phyloP scores from a whole-genome alignment of 1,140 invertebrate species.

The Hyles vespertilio region DNA sequence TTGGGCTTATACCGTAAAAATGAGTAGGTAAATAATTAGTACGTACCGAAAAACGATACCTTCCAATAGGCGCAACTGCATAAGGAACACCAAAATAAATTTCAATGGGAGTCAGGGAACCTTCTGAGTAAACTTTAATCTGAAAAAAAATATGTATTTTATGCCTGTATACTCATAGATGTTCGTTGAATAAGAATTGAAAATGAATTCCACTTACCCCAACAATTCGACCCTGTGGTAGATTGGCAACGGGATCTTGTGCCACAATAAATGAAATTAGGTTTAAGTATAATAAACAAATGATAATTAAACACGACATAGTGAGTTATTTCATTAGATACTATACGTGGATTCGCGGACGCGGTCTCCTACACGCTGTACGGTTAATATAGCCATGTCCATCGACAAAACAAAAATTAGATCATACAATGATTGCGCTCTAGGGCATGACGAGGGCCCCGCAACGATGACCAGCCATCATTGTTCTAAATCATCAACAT shows the following conservation, averaged over 20 bases:
- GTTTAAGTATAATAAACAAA: conserved; percentile 21
- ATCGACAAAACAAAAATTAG: conserved; percentile 50
- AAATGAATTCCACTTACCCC: conserved; percentile 44
- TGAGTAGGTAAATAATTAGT: background rate
- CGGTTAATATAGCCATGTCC: conserved; percentile 12
- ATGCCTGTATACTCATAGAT: too few relatives aligned
- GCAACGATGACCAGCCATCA: conserved; percentile 35
- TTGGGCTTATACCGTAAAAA: background rate
- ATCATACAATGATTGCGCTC: conserved; percentile 59
- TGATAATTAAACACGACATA: conserved; percentile 11
- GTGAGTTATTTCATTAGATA: background rate
- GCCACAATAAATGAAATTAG: conserved; percentile 25
- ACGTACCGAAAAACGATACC: conserved; percentile 63
- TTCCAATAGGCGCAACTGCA: conserved; percentile 51
- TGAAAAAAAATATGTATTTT: conserved; percentile 27
- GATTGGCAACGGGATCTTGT: conserved; percentile 57
- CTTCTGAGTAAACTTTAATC: conserved; percentile 61
- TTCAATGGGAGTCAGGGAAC: conserved; percentile 52
- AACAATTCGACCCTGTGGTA: conserved; percentile 60
- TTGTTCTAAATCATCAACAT: conserved; percentile 56
- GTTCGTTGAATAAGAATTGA: background rate
- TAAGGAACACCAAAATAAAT: conserved; percentile 66
- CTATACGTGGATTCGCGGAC: too few relatives aligned
- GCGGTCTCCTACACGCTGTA: too few relatives aligned
- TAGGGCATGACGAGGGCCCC: conserved; percentile 53